phyloP scores from a whole-genome alignment of 2,797 vertebrate genomes.

The Taeniopygia guttata region DNA sequence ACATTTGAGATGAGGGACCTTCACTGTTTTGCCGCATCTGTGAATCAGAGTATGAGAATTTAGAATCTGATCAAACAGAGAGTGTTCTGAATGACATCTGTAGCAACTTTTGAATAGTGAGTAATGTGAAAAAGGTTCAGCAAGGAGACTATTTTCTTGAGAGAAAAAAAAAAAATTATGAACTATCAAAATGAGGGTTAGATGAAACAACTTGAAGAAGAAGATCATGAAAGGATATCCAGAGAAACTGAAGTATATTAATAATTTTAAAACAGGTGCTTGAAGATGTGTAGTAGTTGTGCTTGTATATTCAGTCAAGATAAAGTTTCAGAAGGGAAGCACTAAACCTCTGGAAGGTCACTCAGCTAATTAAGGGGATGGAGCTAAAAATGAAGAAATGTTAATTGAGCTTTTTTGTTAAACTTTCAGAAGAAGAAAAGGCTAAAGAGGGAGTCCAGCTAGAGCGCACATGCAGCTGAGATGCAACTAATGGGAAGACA shows the following conservation, averaged over 20 bases:
- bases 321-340: not conserved
- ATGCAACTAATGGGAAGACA: not conserved
- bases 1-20: not conserved
- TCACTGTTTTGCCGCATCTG: not conserved
- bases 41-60: not conserved
- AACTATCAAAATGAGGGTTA: conserved; percentile 12
- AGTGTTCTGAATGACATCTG: not conserved
- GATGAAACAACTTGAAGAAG: not conserved
- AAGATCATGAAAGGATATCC: not conserved
- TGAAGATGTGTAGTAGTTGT: not conserved
- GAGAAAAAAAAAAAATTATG: conserved; percentile 15
- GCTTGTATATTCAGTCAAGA: not conserved
- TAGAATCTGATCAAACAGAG: not conserved
- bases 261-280: not conserved
- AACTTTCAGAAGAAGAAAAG: not conserved
- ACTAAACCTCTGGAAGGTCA: not conserved
- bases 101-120: not conserved
- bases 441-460: not conserved
- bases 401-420: not conserved
- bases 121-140: not conserved
- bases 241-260: not conserved
- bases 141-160: not conserved
- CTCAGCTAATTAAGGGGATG: not conserved
- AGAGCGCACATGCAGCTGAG: not conserved
- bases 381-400: not conserved